Base-by-base conservation (phyloP, 2,797 vertebrate genomes). In the Sphenodon punctatus region DNA sequence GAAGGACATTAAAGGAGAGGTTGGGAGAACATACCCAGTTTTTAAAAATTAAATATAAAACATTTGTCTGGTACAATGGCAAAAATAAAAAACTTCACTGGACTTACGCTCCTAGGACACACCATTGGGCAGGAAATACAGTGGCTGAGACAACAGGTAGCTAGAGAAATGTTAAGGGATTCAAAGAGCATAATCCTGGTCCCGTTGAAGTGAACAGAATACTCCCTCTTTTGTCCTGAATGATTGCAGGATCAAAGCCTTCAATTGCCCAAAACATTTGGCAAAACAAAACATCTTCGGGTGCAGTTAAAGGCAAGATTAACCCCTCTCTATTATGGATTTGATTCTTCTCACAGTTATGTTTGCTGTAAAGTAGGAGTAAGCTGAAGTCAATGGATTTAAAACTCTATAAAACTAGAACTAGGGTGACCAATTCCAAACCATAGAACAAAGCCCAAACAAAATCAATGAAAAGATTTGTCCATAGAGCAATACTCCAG, bases 21-120 rank as follows among this genome's bases (percentile, higher is more conserved):
- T n/a, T n/a, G n/a, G n/a, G n/a, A n/a, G n/a, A n/a, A n/a, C n/a
- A n/a, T n/a, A n/a, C n/a, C n/a, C n/a, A n/a, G n/a, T 30, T 76
- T 65, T 67, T 46, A 70, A 80, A 63, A 66, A 27, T 30, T 66
- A 65, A 49, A 79, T 67, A 46, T 67, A 78, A 82, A 48, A 3
- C 2, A 15, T 70, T 77, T 34, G 16, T 53, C 59, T 58, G 15
- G 46, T 34, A 38, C 17, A 36, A 27, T 55, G 25, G 17, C 41
- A 48, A 80, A 82, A 60, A 20, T 34, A 17, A 59, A 3, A 13
- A 13, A 38, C 15, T 48, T 30, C 3, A 64, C 34, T 67, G 38
- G 45, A 22, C 13, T 42, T 25, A 41, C 38, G 1, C 1, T 39
- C 20, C 32, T 51, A 13, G 55, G 46, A 41, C 4, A 0, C 16